Conservation (phyloP, 2,888 invertebrate species). For the Urechis unicinctus region DNA sequence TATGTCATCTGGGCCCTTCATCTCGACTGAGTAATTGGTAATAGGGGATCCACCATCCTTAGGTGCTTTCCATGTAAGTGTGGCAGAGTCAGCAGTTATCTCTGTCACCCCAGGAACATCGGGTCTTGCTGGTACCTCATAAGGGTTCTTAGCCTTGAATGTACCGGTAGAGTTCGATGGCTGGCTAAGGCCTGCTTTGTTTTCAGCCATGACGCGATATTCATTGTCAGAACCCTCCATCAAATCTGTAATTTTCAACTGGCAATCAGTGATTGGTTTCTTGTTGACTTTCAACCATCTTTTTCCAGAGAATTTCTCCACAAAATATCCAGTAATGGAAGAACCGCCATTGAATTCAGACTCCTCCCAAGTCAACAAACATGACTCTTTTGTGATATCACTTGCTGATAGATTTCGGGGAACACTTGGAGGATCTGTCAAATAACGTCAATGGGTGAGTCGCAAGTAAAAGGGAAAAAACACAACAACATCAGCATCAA, state of each 20-base stretch:
- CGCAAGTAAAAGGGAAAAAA: neutral
- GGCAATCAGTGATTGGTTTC: conserved; percentile 60
- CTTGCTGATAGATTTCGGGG: conserved; percentile 24
- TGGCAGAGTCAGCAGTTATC: conserved; percentile 8
- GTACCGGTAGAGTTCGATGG: conserved; percentile 37
- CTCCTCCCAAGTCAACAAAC: conserved; percentile 41
- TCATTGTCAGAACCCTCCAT: conserved; percentile 44
- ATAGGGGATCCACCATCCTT: conserved; percentile 20
- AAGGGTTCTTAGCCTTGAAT: conserved; percentile 39
- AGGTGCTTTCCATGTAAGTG: conserved; percentile 18
- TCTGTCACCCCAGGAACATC: conserved; percentile 7
- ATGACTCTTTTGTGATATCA: conserved; percentile 38
- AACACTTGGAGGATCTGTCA: conserved; percentile 53
- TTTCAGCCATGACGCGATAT: conserved; percentile 47
- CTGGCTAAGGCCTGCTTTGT: conserved; percentile 44
- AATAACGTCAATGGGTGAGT: neutral
- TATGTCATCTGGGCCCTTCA: conserved; percentile 17
- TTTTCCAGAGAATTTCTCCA: conserved; percentile 38
- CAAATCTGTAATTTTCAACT: conserved; percentile 39
- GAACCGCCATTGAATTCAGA: conserved; percentile 47
- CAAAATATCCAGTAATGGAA: conserved; percentile 38
- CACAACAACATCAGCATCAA: neutral
- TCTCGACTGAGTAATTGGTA: conserved; percentile 21
- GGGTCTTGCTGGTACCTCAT: conserved; percentile 27
- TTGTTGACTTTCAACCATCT: conserved; percentile 85